These are phyloP conservation scores for Hydrozoanthus tunicans DNA, from an alignment of 64 coral and sea anemone genomes.

Conservation along the genomic window DNA sequence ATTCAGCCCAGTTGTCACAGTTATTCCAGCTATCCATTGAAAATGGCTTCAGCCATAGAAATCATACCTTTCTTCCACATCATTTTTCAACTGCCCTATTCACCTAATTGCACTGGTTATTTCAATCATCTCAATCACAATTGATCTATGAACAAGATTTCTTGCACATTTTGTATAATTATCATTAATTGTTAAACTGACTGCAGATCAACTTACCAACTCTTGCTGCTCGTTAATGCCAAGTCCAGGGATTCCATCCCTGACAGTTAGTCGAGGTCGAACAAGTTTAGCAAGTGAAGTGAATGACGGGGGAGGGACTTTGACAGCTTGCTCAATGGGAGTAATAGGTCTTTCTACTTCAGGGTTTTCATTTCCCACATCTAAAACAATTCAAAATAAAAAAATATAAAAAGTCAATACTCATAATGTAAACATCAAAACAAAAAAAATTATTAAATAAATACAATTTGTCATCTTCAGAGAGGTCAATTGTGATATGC, in stretches of 20 bases:
- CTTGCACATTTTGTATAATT: not conserved
- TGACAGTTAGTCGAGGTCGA: slow-evolving; percentile 68
- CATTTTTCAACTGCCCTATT: too few relatives aligned
- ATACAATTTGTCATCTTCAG: too few relatives aligned
- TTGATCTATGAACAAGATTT: too few relatives aligned
- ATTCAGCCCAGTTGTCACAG: too few relatives aligned
- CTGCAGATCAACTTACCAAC: slow-evolving; percentile 53
- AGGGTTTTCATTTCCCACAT: slow-evolving; percentile 90
- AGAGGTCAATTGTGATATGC: too few relatives aligned
- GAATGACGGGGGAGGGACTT: slow-evolving; percentile 73
- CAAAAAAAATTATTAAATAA: too few relatives aligned
- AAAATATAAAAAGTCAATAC: not conserved
- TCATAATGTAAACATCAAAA: too few relatives aligned
- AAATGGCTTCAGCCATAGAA: too few relatives aligned
- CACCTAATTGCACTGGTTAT: too few relatives aligned
- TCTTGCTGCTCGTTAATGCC: slow-evolving; percentile 83
- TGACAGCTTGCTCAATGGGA: slow-evolving; percentile 90
- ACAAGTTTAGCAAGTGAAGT: slow-evolving; percentile 82
- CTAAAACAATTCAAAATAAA: slow-evolving; percentile 19
- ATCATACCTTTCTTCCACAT: too few relatives aligned
- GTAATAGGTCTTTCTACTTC: slow-evolving; percentile 90
- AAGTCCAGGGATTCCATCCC: slow-evolving; percentile 71
- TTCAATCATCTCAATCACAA: too few relatives aligned
- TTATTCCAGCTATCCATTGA: too few relatives aligned
- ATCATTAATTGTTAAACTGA: not conserved